These are phyloP conservation scores for Pteria penguin DNA, from an alignment of 2,888 invertebrate species.

Conservation along the genomic window DNA sequence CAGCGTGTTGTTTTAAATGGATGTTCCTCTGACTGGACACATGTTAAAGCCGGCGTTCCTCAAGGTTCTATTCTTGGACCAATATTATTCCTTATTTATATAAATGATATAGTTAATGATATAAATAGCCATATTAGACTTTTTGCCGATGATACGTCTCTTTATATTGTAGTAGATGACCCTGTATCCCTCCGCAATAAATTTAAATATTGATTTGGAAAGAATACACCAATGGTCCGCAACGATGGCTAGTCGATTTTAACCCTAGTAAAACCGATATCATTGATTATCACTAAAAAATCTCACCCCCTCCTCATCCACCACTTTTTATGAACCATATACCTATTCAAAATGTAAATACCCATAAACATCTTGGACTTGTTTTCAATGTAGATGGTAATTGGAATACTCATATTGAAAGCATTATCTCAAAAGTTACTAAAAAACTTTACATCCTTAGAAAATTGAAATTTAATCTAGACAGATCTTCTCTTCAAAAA, in stretches of 20 bases:
- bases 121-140: slow-evolving; percentile 1
- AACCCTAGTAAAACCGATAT: slow-evolving; percentile 18
- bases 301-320: background rate
- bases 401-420: background rate
- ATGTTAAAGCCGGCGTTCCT: background rate
- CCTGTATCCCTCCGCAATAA: background rate
- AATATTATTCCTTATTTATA: slow-evolving; percentile 14
- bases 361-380: slow-evolving; percentile 9
- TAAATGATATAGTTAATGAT: slow-evolving; percentile 21
- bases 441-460: background rate
- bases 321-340: background rate
- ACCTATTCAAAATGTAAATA: background rate
- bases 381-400: background rate
- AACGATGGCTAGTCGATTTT: background rate
- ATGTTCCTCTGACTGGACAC: background rate
- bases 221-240: background rate
- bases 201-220: background rate
- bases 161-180: slow-evolving; percentile 4
- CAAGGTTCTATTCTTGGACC: slow-evolving; percentile 19
- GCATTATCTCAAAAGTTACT: background rate
- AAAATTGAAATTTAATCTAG: background rate
- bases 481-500: background rate
- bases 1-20: slow-evolving; percentile 10
- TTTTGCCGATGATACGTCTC: slow-evolving; percentile 18
- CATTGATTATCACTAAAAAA: no score